Base-by-base conservation (phyloP, 2,888 invertebrate species). In the Ecliptopera silaceata region DNA sequence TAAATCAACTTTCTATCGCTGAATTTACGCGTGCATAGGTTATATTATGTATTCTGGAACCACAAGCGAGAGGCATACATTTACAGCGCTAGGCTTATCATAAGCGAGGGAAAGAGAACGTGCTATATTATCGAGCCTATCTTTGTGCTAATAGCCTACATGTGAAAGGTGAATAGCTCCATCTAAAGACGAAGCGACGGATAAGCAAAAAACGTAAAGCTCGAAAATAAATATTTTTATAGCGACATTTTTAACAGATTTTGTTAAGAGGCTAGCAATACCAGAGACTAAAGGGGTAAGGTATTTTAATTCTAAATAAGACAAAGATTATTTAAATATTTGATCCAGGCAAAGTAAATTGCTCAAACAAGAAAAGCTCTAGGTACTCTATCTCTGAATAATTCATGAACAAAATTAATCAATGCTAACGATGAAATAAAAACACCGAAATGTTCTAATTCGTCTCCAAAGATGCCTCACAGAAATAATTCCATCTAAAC, bases 121-220 rank as follows among this genome's bases (percentile, higher is more conserved):
- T 76, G 80, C 77, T 79, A 79, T 80, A 81, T 78, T 86, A 86
- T 82, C 78, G 76, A 81, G 83, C 82, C 84, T 88, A 86, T 87
- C 86, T 83, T 81, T 78, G 77, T 82, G 80, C 86, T 89, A 89
- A 88, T 84, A 84, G 82, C 80, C 81, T 83, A 84, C 82, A 88
- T 84, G 82, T 81, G 84, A 86, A 86, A 86, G 86, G 87, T 84
- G 84, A 88, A 88, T 82, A 78, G 81, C 82, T 82, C 74, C 75
- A 79, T 83, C 75, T 71, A 71, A 77, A 76, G 70, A 73, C 70
- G 73, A 69, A 77, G 77, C 79, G 77, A 65, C 66, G 77, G 75
- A 77, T 78, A 82, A 80, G 78, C 71, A 70, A 34, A 13, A 4
- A 17, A 26, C 29, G 17, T 17, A 8, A 22, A 26, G 20, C 15